Conservation (phyloP, 1,140 invertebrate genomes). For the Hydropsyche tenuis region DNA sequence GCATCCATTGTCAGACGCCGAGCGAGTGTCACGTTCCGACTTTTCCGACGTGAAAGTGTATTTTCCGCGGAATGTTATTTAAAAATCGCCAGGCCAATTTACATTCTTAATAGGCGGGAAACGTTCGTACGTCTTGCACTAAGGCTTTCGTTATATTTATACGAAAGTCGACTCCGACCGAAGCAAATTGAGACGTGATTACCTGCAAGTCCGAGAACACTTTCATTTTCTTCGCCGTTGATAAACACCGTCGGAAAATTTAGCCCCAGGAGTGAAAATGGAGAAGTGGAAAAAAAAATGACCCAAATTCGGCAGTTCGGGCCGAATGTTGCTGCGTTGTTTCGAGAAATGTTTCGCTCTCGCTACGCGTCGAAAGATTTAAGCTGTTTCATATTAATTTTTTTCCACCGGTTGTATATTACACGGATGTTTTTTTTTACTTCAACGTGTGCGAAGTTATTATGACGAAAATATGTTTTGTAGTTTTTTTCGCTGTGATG, state of each 20-base stretch:
- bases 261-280: neutral
- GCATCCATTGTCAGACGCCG: constrained; percentile 5
- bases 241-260: neutral
- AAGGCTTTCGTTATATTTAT: no score
- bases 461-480: no score
- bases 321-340: neutral
- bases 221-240: neutral
- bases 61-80: neutral
- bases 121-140: neutral
- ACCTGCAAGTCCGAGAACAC: constrained; percentile 17
- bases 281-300: neutral
- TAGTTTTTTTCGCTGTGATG: no score
- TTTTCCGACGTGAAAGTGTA: neutral
- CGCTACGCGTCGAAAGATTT: neutral
- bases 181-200: constrained; percentile 37
- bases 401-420: no score
- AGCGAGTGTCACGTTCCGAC: neutral
- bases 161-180: neutral
- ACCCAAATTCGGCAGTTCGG: neutral
- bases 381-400: neutral
- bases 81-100: constrained; percentile 35
- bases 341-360: neutral
- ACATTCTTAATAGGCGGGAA: constrained; percentile 27
- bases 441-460: no score
- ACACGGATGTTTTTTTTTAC: no score